A percentile compares a stretch with the other conserved stretches of the same genome.
Conservation (phyloP, 2,888 invertebrate genomes). For the Patella ulyssiponensis region DNA sequence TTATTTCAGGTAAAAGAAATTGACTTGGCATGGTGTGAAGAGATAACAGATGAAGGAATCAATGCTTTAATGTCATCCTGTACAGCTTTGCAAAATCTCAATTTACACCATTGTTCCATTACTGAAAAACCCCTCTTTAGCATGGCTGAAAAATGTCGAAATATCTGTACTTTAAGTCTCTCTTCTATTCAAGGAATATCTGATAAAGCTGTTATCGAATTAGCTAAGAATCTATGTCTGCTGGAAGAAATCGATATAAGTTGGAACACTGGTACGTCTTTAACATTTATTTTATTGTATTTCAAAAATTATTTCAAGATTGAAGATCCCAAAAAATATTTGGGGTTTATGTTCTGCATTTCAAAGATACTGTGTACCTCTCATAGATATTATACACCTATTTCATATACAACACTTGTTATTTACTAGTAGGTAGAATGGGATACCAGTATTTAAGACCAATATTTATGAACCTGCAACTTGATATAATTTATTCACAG, state of each 20-base stretch:
- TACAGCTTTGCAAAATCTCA: not conserved
- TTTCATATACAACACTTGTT: too few species aligned
- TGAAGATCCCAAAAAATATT: too few species aligned
- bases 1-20: constrained; percentile 1
- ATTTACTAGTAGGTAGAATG: too few species aligned
- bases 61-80: not conserved
- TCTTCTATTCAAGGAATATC: constrained; percentile 6
- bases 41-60: constrained; percentile 16
- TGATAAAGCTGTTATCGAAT: constrained; percentile 12
- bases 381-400: too few species aligned
- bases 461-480: too few species aligned
- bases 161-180: not conserved
- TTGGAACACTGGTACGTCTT: constrained; percentile 11
- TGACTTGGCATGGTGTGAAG: constrained; percentile 17
- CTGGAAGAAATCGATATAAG: constrained; percentile 16
- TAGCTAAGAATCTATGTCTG: not conserved
- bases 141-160: constrained; percentile 9
- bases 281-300: too few species aligned
- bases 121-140: not conserved
- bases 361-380: too few species aligned
- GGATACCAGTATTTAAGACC: too few species aligned
- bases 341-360: too few species aligned
- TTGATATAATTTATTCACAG: too few species aligned
- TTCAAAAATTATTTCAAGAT: too few species aligned
- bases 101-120: constrained; percentile 7